Percentiles rank a stretch among this genome's conserved stretches.
Conservation (phyloP, 1,140 invertebrate species). For the Temnothorax curvispinosus region DNA sequence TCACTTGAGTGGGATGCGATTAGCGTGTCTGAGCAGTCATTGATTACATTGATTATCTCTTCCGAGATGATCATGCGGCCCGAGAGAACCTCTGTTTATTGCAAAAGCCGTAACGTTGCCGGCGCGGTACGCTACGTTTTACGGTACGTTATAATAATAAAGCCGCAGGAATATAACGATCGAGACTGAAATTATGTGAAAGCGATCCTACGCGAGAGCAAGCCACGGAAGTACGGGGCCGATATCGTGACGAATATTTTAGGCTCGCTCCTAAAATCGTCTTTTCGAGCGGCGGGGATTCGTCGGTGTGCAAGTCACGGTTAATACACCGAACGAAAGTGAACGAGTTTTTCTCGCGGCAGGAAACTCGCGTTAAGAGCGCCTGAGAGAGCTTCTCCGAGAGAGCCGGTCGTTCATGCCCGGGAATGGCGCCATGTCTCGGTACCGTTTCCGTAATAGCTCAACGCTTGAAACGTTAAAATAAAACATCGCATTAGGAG, state of each 20-base stretch:
- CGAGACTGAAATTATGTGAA: constrained; percentile 20
- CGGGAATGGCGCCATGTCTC: constrained; percentile 29
- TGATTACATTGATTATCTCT: constrained; percentile 37
- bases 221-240: background rate
- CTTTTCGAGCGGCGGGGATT: constrained; percentile 52
- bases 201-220: background rate
- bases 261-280: background rate
- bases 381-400: background rate
- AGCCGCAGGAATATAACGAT: constrained; percentile 13
- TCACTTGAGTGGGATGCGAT: constrained; percentile 10
- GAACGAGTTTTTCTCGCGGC: constrained; percentile 78
- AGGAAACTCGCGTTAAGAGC: constrained; percentile 58
- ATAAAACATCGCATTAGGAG: background rate
- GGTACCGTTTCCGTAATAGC: constrained; percentile 47
- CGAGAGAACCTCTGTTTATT: background rate
- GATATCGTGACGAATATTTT: constrained; percentile 1
- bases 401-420: constrained; percentile 8
- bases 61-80: background rate
- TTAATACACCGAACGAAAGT: constrained; percentile 81
- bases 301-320: constrained; percentile 62
- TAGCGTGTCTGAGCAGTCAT: background rate
- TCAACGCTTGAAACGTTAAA: background rate
- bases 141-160: constrained; percentile 37
- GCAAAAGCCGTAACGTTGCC: background rate
- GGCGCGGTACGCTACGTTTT: constrained; percentile 7